Conservation (phyloP, 2,888 invertebrate species). For the Ptychoptera contaminata region DNA sequence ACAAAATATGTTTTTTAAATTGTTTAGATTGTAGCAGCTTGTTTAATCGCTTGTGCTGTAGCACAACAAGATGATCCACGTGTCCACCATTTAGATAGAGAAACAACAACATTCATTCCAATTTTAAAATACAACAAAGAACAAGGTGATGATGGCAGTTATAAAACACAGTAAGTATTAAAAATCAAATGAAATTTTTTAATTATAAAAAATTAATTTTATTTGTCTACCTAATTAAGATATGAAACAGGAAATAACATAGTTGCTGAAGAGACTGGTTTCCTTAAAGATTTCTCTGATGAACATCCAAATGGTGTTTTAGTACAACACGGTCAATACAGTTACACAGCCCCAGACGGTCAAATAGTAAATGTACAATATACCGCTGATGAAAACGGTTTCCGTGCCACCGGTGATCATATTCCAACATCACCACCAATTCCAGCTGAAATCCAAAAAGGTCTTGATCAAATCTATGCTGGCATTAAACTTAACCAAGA, state of each 20-base stretch:
- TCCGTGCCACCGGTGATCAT: slow-evolving; percentile 66
- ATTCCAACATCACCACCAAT: slow-evolving; percentile 73
- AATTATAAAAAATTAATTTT: slow-evolving; percentile 2
- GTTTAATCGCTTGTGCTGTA: slow-evolving; percentile 4
- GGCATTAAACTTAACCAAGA: slow-evolving; percentile 48
- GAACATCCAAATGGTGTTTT: slow-evolving; percentile 45
- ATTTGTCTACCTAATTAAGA: slow-evolving; percentile 26
- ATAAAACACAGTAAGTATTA: slow-evolving; percentile 54
- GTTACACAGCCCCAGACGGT: slow-evolving; percentile 66
- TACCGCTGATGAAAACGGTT: slow-evolving; percentile 69
- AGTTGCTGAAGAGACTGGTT: slow-evolving; percentile 61
- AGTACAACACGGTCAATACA: slow-evolving; percentile 64
- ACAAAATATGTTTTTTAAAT: not conserved
- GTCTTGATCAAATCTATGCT: slow-evolving; percentile 71
- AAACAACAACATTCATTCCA: slow-evolving; percentile 60
- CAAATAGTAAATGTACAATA: slow-evolving; percentile 56
- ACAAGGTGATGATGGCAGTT: slow-evolving; percentile 69
- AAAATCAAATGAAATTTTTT: not conserved
- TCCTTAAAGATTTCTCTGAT: slow-evolving; percentile 50
- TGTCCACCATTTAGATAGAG: not conserved
- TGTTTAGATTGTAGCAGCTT: slow-evolving; percentile 6
- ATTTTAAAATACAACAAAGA: slow-evolving; percentile 70
- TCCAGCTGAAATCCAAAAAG: slow-evolving; percentile 72
- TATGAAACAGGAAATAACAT: slow-evolving; percentile 77
- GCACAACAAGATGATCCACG: slow-evolving; percentile 3